These are phyloP conservation scores for Agrochola macilenta DNA, from an alignment of 2,888 invertebrate species.

Conservation along the genomic window DNA sequence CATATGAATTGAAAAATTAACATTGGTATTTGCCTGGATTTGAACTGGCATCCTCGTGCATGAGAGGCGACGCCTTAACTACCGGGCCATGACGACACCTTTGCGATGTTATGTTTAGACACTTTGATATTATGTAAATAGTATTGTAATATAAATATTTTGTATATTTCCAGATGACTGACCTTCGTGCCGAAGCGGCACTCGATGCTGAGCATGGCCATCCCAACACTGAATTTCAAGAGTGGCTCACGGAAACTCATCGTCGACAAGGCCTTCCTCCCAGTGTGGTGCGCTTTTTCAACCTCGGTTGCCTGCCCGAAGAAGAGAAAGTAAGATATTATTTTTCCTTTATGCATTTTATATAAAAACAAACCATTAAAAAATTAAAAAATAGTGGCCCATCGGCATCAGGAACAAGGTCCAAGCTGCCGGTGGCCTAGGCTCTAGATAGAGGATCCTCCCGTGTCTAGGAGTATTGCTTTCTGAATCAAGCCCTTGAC, in stretches of 20 bases:
- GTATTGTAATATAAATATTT: background rate
- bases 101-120: background rate
- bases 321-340: slow-evolving; percentile 34
- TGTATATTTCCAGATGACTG: slow-evolving; percentile 48
- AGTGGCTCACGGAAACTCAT: slow-evolving; percentile 95
- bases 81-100: no score
- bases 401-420: no score
- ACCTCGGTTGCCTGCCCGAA: slow-evolving; percentile 93
- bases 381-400: no score
- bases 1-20: no score
- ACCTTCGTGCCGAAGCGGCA: slow-evolving; percentile 95
- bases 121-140: background rate
- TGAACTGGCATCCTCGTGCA: no score
- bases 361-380: no score
- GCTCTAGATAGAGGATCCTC: no score
- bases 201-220: slow-evolving; percentile 97
- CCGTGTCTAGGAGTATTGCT: no score
- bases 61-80: no score
- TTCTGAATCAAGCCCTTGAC: no score
- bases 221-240: slow-evolving; percentile 97
- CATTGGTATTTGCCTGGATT: no score
- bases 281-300: slow-evolving; percentile 96
- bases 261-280: slow-evolving; percentile 94
- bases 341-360: background rate
- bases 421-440: no score